Evolutionary conservation across 2,113 vertebrate species (phyloP).

Genomic region (Seriola aureovittata): DNA sequence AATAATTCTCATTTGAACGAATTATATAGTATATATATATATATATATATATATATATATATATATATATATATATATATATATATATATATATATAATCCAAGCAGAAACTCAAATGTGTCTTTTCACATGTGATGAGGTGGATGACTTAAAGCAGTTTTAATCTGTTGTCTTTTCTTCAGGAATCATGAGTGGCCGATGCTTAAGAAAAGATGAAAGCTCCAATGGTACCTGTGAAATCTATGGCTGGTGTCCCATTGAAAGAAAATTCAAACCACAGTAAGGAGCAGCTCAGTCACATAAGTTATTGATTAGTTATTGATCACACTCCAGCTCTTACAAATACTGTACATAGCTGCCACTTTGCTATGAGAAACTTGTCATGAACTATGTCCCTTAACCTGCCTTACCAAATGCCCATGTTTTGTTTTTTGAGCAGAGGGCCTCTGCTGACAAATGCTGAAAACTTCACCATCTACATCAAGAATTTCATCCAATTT

Average conservation of each 20-base stretch:
- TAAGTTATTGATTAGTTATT: too few species aligned
- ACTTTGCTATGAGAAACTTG: too few species aligned
- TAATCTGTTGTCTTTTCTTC: conserved; percentile 13
- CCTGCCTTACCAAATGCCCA: not conserved
- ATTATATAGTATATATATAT: not conserved
- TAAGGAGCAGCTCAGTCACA: conserved; percentile 55
- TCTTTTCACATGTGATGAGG: not conserved
- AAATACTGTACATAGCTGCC: too few species aligned
- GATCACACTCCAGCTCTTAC: too few species aligned
- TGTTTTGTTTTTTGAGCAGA: conserved; percentile 75
- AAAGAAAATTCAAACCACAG: conserved; percentile 70
- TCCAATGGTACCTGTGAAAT: conserved; percentile 91
- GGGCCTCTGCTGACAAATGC: conserved; percentile 85
- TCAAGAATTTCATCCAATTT: conserved; percentile 94
- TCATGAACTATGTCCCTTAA: not conserved
- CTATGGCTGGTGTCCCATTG: conserved; percentile 93
- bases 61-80: not conserved
- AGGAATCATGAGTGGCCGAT: conserved; percentile 91
- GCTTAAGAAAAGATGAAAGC: conserved; percentile 76
- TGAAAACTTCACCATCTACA: conserved; percentile 94
- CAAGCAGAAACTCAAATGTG: not conserved
- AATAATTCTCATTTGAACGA: too few species aligned
- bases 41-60: not conserved
- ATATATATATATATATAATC: not conserved
- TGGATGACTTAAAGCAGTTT: not conserved